Conservation (phyloP, 2,888 invertebrate genomes). For the Drosophila robusta region DNA sequence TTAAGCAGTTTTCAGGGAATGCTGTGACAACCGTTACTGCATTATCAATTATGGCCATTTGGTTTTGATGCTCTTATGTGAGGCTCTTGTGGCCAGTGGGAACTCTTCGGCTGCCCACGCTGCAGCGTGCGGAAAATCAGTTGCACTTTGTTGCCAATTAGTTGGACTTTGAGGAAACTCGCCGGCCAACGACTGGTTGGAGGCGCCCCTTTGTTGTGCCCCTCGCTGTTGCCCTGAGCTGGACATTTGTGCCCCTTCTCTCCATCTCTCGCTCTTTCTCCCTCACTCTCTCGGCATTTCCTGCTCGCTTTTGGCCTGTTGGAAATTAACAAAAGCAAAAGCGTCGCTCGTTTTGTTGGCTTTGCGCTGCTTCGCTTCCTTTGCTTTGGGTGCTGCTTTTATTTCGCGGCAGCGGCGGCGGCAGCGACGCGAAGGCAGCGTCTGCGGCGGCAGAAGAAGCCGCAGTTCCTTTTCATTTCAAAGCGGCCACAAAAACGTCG, state of each 20-base stretch:
- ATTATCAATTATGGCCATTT: conserved; percentile 5
- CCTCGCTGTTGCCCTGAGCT: not conserved
- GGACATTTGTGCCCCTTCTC: not conserved
- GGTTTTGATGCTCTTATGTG: not conserved
- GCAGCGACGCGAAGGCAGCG: not conserved
- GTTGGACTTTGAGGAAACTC: conserved; percentile 32
- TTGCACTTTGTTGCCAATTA: conserved; percentile 43
- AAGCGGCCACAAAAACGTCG: conserved; percentile 52
- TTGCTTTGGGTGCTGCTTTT: conserved; percentile 49
- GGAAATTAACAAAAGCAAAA: conserved; percentile 69
- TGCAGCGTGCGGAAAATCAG: conserved; percentile 11
- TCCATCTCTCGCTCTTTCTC: not conserved
- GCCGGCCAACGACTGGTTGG: conserved; percentile 4
- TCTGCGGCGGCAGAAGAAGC: conserved; percentile 29
- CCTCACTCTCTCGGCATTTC: conserved; percentile 6
- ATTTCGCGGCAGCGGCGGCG: conserved; percentile 48
- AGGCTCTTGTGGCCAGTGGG: too few species aligned
- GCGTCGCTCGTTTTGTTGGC: conserved; percentile 41
- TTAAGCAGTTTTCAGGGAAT: not conserved
- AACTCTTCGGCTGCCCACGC: conserved; percentile 1
- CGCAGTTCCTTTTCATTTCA: conserved; percentile 68
- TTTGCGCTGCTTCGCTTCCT: conserved; percentile 24
- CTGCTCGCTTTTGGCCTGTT: conserved; percentile 61
- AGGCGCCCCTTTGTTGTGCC: conserved; percentile 1
- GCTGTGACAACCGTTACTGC: not conserved